phyloP scores from a whole-genome alignment of 1,140 invertebrate species.

The Drosophila mojavensis region DNA sequence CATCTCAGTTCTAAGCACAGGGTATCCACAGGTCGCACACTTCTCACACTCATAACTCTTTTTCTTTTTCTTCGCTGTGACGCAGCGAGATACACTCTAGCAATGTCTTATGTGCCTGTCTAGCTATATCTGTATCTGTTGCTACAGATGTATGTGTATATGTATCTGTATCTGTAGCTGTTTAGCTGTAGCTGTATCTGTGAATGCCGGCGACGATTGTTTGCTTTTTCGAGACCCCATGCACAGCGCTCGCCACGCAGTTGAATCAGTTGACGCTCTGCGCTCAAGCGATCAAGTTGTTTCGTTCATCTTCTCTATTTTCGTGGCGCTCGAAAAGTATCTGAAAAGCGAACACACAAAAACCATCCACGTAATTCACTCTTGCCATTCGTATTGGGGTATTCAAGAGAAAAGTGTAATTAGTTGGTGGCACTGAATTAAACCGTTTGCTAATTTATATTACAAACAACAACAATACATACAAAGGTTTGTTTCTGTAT shows the following conservation, averaged over 20 bases:
- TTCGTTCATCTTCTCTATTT: constrained; percentile 24
- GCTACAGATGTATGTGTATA: not conserved
- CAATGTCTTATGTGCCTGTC: constrained; percentile 11
- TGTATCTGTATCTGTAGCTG: constrained; percentile 13
- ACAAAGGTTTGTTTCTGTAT: constrained; percentile 34
- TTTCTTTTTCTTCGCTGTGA: constrained; percentile 16
- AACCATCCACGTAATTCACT: not conserved
- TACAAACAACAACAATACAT: not conserved
- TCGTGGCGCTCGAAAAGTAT: constrained; percentile 7
- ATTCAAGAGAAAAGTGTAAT: constrained; percentile 31
- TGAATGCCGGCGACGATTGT: constrained; percentile 17
- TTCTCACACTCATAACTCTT: not conserved
- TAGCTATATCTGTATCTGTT: constrained; percentile 4
- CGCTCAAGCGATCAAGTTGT: constrained; percentile 72
- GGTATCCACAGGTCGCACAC: not conserved
- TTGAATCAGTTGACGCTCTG: constrained; percentile 66
- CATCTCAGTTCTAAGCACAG: not conserved
- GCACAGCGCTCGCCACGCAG: constrained; percentile 55
- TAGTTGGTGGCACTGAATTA: constrained; percentile 28
- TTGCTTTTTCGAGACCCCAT: constrained; percentile 60
- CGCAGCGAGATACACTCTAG: constrained; percentile 23
- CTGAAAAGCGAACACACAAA: not conserved
- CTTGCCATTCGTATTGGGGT: constrained; percentile 3
- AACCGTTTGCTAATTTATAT: not conserved
- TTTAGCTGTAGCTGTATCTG: constrained; percentile 1